phyloP scores from a whole-genome alignment of 2,888 invertebrate genomes.

The Rhimphoctona megacephalus region DNA sequence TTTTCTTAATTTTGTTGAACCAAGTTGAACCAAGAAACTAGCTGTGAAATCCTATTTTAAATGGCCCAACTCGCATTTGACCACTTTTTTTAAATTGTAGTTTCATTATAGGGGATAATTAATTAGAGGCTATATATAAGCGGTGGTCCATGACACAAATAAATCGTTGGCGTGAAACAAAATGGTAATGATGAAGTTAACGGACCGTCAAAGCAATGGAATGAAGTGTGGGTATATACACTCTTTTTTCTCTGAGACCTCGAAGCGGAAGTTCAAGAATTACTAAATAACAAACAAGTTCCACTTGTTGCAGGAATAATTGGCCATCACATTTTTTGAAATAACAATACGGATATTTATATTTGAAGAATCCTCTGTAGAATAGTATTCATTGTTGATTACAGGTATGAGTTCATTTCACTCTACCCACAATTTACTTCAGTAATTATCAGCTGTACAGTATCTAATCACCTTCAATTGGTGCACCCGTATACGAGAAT shows the following conservation, averaged over 20 bases:
- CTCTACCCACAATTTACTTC: slow-evolving; percentile 2
- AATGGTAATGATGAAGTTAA: slow-evolving; percentile 84
- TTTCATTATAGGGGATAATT: slow-evolving; percentile 84
- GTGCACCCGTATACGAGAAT: slow-evolving; percentile 4
- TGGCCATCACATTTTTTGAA: slow-evolving; percentile 1
- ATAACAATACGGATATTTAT: not conserved
- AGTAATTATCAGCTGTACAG: not conserved
- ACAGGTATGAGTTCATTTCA: slow-evolving; percentile 2
- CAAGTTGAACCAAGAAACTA: not conserved
- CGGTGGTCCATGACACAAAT: slow-evolving; percentile 80
- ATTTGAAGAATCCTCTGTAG: not conserved
- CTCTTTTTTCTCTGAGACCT: slow-evolving; percentile 74
- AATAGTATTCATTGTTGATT: not conserved
- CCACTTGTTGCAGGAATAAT: not conserved
- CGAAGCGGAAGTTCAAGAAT: slow-evolving; percentile 31
- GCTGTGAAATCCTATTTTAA: no score
- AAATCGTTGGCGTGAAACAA: slow-evolving; percentile 83
- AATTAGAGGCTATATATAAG: slow-evolving; percentile 84
- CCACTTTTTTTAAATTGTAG: slow-evolving; percentile 68
- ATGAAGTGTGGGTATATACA: slow-evolving; percentile 78
- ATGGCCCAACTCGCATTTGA: not conserved
- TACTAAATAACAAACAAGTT: not conserved
- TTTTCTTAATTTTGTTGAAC: not conserved
- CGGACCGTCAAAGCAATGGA: slow-evolving; percentile 83
- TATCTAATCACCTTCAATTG: not conserved